Base-by-base conservation (phyloP, 92 coral and sea anemone species). In the Parazoanthus atlanticus region DNA sequence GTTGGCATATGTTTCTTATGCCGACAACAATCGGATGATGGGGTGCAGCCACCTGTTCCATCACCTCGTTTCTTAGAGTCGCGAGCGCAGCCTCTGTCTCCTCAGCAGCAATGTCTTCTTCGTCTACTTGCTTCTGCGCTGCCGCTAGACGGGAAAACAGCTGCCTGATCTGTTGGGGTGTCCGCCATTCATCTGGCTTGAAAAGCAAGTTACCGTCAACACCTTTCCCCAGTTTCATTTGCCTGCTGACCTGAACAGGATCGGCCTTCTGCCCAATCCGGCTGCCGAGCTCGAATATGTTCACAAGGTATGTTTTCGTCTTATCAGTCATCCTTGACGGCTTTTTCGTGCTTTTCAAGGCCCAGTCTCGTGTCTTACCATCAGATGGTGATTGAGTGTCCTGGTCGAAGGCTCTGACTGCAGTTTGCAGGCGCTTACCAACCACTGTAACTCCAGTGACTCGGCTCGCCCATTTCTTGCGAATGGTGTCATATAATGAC, bases 121-220 rank as follows among this genome's bases (percentile, higher is more conserved):
- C 84, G 76, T 78, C 90, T 5, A 41, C 85, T 65, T 87, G 90
- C 65, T 61, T 78, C 78, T 78, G 90, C 36, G 65, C 85, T 56
- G 90, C 90, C 25, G 85, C 38, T 19, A 78, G 90, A 25, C 90
- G 86, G 28, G 80, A 76, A 38, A 76, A 76, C 12, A 76, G 26
- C 74, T 36, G 52, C 79, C 74, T 85, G 72, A 90, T 85, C 81
- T 79, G 79, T 70, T 78, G 81, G 40, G 89, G 46, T 29, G 73
- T 67, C 79, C 84, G 33, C 91, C 91, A 89, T 76, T 89, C 88
- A 28, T 89, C 91, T 34, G 91, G 88, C 43, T 76, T 64, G 67
- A 89, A 84, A 1, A 83, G n/a, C 0, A 76, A 82, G 3, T 84
- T 38, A 19, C 91, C 85, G 7, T 61, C 40, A 25, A 0, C 85